Conservation (phyloP, 2,113 vertebrate genomes). For the Euleptes europaea region DNA sequence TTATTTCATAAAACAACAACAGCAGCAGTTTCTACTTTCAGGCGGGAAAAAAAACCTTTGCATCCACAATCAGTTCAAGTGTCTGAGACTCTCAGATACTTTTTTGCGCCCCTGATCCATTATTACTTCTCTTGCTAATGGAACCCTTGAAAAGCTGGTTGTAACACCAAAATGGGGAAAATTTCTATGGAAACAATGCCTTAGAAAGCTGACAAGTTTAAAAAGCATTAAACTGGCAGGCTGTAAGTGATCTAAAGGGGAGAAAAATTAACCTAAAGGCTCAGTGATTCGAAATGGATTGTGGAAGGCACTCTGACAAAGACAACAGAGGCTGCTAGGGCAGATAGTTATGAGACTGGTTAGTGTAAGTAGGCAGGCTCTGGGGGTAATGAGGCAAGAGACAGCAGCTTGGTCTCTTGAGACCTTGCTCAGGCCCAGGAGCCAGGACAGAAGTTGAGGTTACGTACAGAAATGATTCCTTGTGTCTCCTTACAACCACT, state of each 20-base stretch:
- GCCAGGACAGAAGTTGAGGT: background rate
- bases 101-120: background rate
- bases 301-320: background rate
- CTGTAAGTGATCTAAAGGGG: background rate
- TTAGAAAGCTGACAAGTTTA: background rate
- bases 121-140: background rate
- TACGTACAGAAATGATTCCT: background rate
- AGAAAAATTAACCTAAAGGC: background rate
- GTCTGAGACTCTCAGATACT: background rate
- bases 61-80: slow-evolving; percentile 24
- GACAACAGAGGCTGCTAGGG: background rate
- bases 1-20: slow-evolving; percentile 27
- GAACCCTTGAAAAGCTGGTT: background rate
- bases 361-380: background rate
- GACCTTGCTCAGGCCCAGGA: background rate
- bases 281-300: background rate
- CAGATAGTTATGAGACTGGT: background rate
- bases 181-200: background rate
- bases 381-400: background rate
- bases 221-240: background rate
- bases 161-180: background rate
- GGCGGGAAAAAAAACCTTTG: slow-evolving; percentile 17
- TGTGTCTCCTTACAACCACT: background rate
- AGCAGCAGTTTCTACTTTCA: slow-evolving; percentile 32
- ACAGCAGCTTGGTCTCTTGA: background rate